A percentile compares a stretch with the other conserved stretches of the same genome.
These are phyloP conservation scores for Aphaenogaster rudis DNA, from an alignment of 1,140 invertebrate species.

Conservation along the genomic window DNA sequence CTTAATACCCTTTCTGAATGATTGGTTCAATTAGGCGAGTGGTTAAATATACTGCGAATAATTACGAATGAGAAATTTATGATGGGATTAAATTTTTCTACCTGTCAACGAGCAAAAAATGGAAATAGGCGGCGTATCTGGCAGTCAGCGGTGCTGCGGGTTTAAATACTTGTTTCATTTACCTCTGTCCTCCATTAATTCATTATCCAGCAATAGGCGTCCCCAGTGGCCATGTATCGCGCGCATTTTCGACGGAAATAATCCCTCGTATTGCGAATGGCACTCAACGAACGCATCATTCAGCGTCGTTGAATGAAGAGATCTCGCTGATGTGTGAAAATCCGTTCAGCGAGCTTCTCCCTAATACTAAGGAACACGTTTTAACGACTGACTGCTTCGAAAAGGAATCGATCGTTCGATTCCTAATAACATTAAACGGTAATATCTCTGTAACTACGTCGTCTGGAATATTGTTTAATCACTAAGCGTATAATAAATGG, in stretches of 20 bases:
- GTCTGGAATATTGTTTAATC: conserved; percentile 51
- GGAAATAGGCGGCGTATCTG: background rate
- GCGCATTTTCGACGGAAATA: conserved; percentile 61
- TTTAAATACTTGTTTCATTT: conserved; percentile 63
- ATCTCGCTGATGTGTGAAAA: conserved; percentile 47
- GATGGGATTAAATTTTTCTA: conserved; percentile 17
- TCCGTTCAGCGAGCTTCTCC: background rate
- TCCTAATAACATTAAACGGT: conserved; percentile 47
- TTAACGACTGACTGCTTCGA: conserved; percentile 41
- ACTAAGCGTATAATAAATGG: conserved; percentile 54
- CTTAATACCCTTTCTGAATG: background rate
- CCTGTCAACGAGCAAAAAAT: background rate
- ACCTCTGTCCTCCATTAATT: conserved; percentile 47
- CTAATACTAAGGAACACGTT: conserved; percentile 35
- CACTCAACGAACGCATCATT: conserved; percentile 50
- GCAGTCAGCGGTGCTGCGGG: background rate
- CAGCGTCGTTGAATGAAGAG: conserved; percentile 52
- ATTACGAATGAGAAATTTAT: conserved; percentile 5
- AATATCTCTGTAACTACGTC: conserved; percentile 52
- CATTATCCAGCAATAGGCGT: conserved; percentile 55
- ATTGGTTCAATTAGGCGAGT: background rate
- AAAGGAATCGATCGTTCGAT: conserved; percentile 26
- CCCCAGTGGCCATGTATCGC: conserved; percentile 35
- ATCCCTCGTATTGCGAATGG: conserved; percentile 56
- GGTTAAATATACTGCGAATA: background rate